Base-by-base conservation (phyloP, 2,113 vertebrate species). In the Antechinus stuartii region DNA sequence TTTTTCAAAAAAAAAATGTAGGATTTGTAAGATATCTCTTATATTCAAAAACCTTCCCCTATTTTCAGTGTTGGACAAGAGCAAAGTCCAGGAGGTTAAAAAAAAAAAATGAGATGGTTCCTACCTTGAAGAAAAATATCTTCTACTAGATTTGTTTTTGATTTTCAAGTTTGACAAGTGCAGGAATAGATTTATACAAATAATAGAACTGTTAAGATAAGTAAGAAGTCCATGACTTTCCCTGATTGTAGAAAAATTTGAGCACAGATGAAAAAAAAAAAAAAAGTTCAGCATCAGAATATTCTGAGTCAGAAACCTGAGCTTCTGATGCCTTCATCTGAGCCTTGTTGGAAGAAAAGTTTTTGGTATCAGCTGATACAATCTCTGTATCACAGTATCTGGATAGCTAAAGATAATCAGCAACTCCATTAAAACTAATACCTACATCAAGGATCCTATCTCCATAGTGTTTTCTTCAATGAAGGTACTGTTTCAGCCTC, bases 1-100 rank as follows among this genome's bases (percentile, higher is more conserved):
- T n/a, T 6, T 0, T 1, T n/a, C 4, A n/a, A n/a, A n/a, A n/a
- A 19, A 68, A 68, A n/a, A n/a, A n/a, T 19, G 19, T 19, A 19
- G 16, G 61, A 35, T 76, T 76, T 76, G 4, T 76, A n/a, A 76
- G 35, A 16, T n/a, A 76, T 27, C 35, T n/a, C 35, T 7, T 0
- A 76, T 19, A 76, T 11, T 2, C 68, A 16, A 68, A 68, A 68
- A n/a, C 1, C 61, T 68, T n/a, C 12, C 35, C 19, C 14, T 42
- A 1, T 76, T 10, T 76, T 1, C n/a, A 1, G 14, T 76, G 35
- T n/a, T 76, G 35, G 68, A 76, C 35, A 76, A 7, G 0, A 4
- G 5, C 12, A n/a, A 76, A n/a, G 0, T 76, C 68, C 27, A 76
- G 68, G 68, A 19, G 16, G 14, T 22, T 7, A 76, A 68, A 68